Conservation (phyloP, 2,888 invertebrate species). For the Pterobdella sp. region DNA sequence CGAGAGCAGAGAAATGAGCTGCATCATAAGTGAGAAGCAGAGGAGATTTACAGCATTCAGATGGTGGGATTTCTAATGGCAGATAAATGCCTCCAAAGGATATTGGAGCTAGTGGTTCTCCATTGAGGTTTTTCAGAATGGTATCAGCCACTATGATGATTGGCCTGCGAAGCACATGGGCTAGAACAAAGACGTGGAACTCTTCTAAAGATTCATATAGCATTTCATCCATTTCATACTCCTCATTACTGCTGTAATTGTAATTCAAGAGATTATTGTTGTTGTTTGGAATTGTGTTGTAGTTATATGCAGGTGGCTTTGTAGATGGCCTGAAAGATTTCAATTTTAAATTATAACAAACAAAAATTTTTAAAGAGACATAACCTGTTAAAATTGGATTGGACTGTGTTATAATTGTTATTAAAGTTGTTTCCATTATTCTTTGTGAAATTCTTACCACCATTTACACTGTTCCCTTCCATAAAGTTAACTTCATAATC, state of each 20-base stretch:
- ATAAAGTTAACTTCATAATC: neutral
- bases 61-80: slow-evolving; percentile 65
- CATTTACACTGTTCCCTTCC: neutral
- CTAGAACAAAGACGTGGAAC: slow-evolving; percentile 73
- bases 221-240: slow-evolving; percentile 42
- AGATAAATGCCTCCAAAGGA: slow-evolving; percentile 75
- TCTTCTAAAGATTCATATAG: slow-evolving; percentile 69
- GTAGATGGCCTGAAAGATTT: neutral
- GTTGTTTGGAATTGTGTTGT: neutral
- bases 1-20: slow-evolving; percentile 78
- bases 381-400: slow-evolving; percentile 16
- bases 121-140: slow-evolving; percentile 68
- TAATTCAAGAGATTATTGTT: neutral
- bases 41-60: slow-evolving; percentile 56
- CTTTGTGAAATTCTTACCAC: neutral
- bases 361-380: slow-evolving; percentile 11
- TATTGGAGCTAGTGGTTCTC: slow-evolving; percentile 76
- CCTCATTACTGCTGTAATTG: slow-evolving; percentile 15
- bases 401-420: slow-evolving; percentile 10
- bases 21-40: slow-evolving; percentile 75
- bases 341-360: neutral
- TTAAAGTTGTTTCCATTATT: slow-evolving; percentile 40
- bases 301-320: too few relatives aligned
- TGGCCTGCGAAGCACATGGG: slow-evolving; percentile 70
- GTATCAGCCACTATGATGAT: slow-evolving; percentile 77